These are phyloP conservation scores for Sipha flava DNA, from an alignment of 1,140 invertebrate genomes.

Conservation along the genomic window DNA sequence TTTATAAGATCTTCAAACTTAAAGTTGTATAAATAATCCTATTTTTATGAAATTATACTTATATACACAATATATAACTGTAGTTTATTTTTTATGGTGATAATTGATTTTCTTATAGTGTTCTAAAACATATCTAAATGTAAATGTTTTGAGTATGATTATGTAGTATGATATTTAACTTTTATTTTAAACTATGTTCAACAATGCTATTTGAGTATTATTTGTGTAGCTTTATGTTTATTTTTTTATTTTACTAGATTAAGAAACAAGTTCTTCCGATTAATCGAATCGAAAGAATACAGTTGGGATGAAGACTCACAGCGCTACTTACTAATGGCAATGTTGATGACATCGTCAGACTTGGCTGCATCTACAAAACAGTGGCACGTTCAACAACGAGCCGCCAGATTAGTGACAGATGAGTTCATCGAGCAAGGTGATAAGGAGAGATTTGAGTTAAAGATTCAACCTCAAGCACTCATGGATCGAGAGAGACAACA, in stretches of 20 bases:
- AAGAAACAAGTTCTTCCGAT: slow-evolving; percentile 49
- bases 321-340: slow-evolving; percentile 48
- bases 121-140: too few species aligned
- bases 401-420: slow-evolving; percentile 44
- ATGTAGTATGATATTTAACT: too few species aligned
- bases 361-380: slow-evolving; percentile 58
- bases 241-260: slow-evolving; percentile 14
- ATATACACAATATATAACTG: too few species aligned
- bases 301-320: slow-evolving; percentile 50
- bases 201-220: too few species aligned
- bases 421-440: slow-evolving; percentile 51
- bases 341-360: slow-evolving; percentile 63
- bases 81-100: too few species aligned
- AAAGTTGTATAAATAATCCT: too few species aligned
- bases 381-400: slow-evolving; percentile 53
- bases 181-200: too few species aligned
- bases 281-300: slow-evolving; percentile 47
- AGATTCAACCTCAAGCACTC: slow-evolving; percentile 46
- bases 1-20: too few species aligned
- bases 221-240: too few species aligned
- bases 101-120: too few species aligned
- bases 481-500: slow-evolving; percentile 46
- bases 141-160: too few species aligned
- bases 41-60: too few species aligned
- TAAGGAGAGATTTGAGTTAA: slow-evolving; percentile 53